Percentiles rank a stretch among this genome's conserved stretches.
Conservation (phyloP, 2,797 vertebrate genomes). For the Ctenopoma multispine region DNA sequence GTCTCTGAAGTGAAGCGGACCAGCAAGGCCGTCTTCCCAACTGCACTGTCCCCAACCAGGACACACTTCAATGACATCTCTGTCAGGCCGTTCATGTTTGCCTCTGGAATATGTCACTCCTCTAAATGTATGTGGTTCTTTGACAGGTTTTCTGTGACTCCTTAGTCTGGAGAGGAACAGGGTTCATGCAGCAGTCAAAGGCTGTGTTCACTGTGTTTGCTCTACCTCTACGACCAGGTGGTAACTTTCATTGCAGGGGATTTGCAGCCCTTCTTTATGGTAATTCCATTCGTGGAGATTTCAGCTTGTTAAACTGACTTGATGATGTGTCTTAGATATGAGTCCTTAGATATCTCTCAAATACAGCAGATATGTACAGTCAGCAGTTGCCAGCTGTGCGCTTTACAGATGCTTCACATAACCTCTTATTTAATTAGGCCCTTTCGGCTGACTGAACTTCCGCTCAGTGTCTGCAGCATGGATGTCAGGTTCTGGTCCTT, state of each 20-base stretch:
- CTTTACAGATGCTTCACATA: slow-evolving; percentile 4
- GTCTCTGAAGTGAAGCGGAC: slow-evolving; percentile 97
- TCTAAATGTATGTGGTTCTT: not conserved
- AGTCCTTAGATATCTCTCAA: not conserved
- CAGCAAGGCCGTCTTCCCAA: slow-evolving; percentile 95
- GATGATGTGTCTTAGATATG: not conserved
- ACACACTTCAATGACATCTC: slow-evolving; percentile 95
- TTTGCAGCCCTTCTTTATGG: not conserved
- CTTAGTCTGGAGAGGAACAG: not conserved
- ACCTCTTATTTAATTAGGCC: slow-evolving; percentile 11
- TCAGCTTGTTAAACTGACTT: slow-evolving; percentile 11
- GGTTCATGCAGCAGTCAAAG: not conserved
- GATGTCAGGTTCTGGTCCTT: slow-evolving; percentile 20
- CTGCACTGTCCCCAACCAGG: slow-evolving; percentile 93
- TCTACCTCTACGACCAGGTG: slow-evolving; percentile 7
- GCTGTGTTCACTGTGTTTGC: not conserved
- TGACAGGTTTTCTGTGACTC: not conserved
- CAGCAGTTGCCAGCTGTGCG: slow-evolving; percentile 8
- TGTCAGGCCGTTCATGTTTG: slow-evolving; percentile 61
- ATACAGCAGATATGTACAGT: not conserved
- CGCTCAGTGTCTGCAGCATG: slow-evolving; percentile 5
- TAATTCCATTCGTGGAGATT: slow-evolving; percentile 15
- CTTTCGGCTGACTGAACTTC: slow-evolving; percentile 15
- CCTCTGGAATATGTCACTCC: not conserved
- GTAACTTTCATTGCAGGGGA: slow-evolving; percentile 19